Evolutionary conservation across 2,888 invertebrate genomes (phyloP), one percentile per base, ranked within the genome.

Genomic region (Neria commutata): DNA sequence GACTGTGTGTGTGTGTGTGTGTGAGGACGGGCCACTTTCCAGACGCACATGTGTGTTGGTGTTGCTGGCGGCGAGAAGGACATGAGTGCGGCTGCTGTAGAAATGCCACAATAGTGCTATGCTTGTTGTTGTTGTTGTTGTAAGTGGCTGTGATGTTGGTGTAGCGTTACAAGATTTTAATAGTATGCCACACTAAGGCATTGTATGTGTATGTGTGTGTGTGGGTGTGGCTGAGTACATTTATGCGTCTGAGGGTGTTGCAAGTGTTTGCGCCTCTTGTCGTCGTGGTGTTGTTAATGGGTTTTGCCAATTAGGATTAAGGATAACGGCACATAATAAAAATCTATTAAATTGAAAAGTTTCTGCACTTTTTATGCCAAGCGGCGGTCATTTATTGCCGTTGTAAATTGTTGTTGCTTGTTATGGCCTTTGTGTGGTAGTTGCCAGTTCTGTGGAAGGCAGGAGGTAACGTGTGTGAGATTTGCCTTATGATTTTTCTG

Each of bases 301-400:
- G 65, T 65, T 69, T 66, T 65, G 65, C 61, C 66, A 66, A 69
- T 67, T 67, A 67, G 67, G 66, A 64, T 69, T 65, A 69, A 58
- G 58, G 42, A 49, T 50, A 46, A 48, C 53, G 26, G 29, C 23
- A 17, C 45, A 55, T 47, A 59, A 59, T 59, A 56, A 62, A 56
- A 59, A 25, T 60, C 58, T 62, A 62, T 60, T 60, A 54, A 57
- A 62, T 48, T 52, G 54, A 54, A 56, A 59, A 48, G 48, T 48
- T 48, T 48, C 25, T 25, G 33, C 33, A 42, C 48, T 16, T 48
- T 48, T 48, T 46, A 48, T 23, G 25, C 4, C 5, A 17, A 25
- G 11, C 19, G 6, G 3, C 25, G 48, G n/a, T 48, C n/a, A n/a
- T n/a, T 26, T 48, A 48, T 48, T 48, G 17, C 5, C 25, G 48